Evolutionary conservation across 1,140 invertebrate species (phyloP).

Genomic region (Drosophila kurseongensis): DNA sequence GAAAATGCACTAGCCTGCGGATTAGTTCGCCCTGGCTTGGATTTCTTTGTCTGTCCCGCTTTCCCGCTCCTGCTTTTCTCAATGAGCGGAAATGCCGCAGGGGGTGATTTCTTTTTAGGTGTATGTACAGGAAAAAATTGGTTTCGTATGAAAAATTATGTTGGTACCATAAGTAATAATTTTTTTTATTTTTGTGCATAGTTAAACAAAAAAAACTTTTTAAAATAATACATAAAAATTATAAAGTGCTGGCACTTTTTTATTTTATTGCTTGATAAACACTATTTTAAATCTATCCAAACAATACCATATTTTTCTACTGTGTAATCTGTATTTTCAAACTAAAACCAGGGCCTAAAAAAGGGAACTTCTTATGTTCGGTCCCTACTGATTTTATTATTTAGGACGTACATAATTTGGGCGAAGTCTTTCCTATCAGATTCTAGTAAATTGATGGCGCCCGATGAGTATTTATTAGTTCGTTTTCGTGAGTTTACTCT

Average conservation of each 20-base stretch:
- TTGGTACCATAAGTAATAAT: not conserved
- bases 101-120: slow-evolving; percentile 51
- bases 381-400: slow-evolving; percentile 28
- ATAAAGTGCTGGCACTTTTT: not conserved
- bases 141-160: not conserved
- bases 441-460: slow-evolving; percentile 42
- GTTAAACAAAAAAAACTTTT: not conserved
- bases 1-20: slow-evolving; percentile 69
- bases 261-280: not conserved
- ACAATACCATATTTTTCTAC: not conserved
- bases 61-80: slow-evolving; percentile 33
- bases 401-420: slow-evolving; percentile 33
- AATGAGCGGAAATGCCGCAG: slow-evolving; percentile 73
- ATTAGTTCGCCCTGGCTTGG: slow-evolving; percentile 58
- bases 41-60: slow-evolving; percentile 40
- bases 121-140: not conserved
- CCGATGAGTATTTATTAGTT: slow-evolving; percentile 66
- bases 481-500: slow-evolving; percentile 34
- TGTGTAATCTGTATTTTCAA: not conserved
- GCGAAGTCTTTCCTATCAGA: slow-evolving; percentile 19
- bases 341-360: slow-evolving; percentile 9
- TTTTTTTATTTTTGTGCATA: not conserved
- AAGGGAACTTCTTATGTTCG: slow-evolving; percentile 16
- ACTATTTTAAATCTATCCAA: not conserved
- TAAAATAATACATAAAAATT: too few relatives aligned